phyloP scores from a whole-genome alignment of 2,797 vertebrate genomes.

The Oryzias dopingdopingensis region DNA sequence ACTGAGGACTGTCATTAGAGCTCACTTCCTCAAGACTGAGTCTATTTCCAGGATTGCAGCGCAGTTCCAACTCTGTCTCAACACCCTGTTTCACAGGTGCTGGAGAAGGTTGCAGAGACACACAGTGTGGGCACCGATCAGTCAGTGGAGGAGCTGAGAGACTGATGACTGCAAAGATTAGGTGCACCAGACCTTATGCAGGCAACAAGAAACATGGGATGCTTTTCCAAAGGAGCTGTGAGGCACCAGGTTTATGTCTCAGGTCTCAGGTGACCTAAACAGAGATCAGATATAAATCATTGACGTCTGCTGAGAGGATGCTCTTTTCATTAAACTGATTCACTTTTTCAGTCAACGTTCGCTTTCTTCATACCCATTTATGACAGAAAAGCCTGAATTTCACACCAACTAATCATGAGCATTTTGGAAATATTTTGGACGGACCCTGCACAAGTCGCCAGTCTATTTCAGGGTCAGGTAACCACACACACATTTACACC shows the following conservation, averaged over 20 bases:
- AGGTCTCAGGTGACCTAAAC: too few relatives aligned
- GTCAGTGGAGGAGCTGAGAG: slow-evolving; percentile 1
- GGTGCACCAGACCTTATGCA: background rate
- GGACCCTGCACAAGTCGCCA: too few relatives aligned
- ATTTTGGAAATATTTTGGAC: too few relatives aligned
- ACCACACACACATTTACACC: too few relatives aligned
- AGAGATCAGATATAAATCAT: too few relatives aligned
- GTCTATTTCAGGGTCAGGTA: too few relatives aligned
- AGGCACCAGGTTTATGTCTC: too few relatives aligned
- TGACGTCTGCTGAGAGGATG: background rate
- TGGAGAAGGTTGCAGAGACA: background rate
- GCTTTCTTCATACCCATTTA: too few relatives aligned
- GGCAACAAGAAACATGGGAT: background rate
- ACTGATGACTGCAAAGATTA: background rate
- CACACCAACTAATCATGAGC: too few relatives aligned
- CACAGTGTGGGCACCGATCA: background rate
- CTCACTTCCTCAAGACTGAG: slow-evolving; percentile 6
- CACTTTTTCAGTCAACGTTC: too few relatives aligned
- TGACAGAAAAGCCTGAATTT: too few relatives aligned
- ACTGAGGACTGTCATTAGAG: background rate
- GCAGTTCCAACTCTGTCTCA: background rate
- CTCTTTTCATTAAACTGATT: slow-evolving; percentile 12
- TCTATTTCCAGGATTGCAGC: background rate
- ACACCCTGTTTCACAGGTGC: background rate
- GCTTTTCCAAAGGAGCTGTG: background rate